These are phyloP conservation scores for Jordanella pulchra DNA, from an alignment of 2,797 vertebrate species.

Conservation along the genomic window DNA sequence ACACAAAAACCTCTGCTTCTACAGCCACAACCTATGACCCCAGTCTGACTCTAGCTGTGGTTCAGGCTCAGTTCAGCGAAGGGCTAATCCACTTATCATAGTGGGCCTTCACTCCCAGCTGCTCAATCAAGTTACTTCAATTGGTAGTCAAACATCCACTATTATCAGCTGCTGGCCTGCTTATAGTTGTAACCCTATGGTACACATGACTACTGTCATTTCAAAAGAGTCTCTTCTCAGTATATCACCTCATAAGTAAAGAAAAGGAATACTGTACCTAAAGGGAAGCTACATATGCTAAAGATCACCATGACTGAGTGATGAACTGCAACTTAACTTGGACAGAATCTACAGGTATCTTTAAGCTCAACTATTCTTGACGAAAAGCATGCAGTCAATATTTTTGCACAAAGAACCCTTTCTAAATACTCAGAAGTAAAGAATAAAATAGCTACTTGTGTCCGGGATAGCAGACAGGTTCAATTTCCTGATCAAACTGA, in stretches of 20 bases:
- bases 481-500: neutral
- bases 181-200: slow-evolving; percentile 17
- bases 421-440: neutral
- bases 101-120: slow-evolving; percentile 39
- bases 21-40: slow-evolving; percentile 48
- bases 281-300: neutral
- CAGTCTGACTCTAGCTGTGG: slow-evolving; percentile 50
- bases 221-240: slow-evolving; percentile 2
- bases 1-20: slow-evolving; percentile 32
- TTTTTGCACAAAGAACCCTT: neutral
- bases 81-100: slow-evolving; percentile 66
- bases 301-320: neutral
- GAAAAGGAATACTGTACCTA: neutral
- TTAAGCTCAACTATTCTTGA: neutral
- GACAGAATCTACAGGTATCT: neutral
- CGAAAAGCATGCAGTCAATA: neutral
- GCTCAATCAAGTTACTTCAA: slow-evolving; percentile 58
- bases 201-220: slow-evolving; percentile 29
- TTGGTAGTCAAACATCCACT: slow-evolving; percentile 47
- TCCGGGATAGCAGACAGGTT: no score
- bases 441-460: neutral
- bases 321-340: neutral
- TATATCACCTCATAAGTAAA: slow-evolving; percentile 1
- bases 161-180: slow-evolving; percentile 28
- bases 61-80: slow-evolving; percentile 60